Base-by-base conservation (phyloP, 2,888 invertebrate genomes). In the Ormyrus nitidulus region DNA sequence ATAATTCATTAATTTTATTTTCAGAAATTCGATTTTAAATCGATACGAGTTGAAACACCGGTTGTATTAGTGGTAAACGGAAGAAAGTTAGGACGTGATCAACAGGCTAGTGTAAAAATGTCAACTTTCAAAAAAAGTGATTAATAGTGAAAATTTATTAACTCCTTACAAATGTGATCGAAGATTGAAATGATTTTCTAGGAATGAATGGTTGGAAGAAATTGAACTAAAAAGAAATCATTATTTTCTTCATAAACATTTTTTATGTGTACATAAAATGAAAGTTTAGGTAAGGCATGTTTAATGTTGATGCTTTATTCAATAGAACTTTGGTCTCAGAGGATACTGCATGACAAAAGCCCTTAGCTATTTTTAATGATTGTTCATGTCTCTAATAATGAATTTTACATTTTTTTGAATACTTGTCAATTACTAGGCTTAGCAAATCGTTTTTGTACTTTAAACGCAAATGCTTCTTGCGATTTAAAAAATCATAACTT, bases 31-130 rank as follows among this genome's bases (percentile, higher is more conserved):
- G 92, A 94, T 83, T 96, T 95, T 90, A 92, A 93, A 85, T 94
- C 95, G 71, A 93, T 97, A 79, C 93, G 96, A 77, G 94, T 97
- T n/a, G 95, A 95, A 90, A 95, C 94, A 81, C 97, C 97, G 0
- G 89, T 95, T 83, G 91, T 93, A 53, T 90, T 97, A 85, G 93
- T 95, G 10, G 94, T 97, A 62, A 97, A 97, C 88, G 95, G 96
- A 0, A 94, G 94, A 86, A 94, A 94, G 84, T 91, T 94, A n/a
- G 92, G 93, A n/a, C 91, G 92, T 71, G 92, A 93, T 83, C 93
- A 94, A 86, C 93, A 93, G 88, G 95, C 95, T 0, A 92, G 93
- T 84, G 93, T 94, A 5, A 92, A 93, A 83, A 92, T 95, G 83
- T 93, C 93, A 4, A 94, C 94, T 84, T 94, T 93, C 44, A 94